A percentile compares a stretch with the other conserved stretches of the same genome.
phyloP scores from a whole-genome alignment of 2,797 vertebrate genomes.

The Myotis daubentonii region DNA sequence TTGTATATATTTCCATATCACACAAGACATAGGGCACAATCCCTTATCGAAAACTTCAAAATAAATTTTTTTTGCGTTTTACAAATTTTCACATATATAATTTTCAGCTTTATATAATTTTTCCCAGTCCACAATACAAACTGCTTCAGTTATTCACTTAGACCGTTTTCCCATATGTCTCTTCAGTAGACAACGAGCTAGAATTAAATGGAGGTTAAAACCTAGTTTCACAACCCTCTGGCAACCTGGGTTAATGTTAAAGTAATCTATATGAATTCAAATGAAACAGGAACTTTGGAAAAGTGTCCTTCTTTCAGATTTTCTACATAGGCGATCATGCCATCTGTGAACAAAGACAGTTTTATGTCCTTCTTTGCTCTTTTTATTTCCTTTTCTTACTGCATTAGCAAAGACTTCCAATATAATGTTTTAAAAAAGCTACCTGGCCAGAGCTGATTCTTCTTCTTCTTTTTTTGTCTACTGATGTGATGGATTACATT shows the following conservation, averaged over 20 bases:
- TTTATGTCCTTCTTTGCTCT: neutral
- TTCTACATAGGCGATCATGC: neutral
- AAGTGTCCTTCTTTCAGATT: neutral
- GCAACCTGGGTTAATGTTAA: neutral
- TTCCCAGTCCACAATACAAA: neutral
- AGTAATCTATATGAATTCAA: conserved; percentile 20
- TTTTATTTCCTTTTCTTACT: conserved; percentile 13
- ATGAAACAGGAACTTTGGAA: neutral
- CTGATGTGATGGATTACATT: neutral
- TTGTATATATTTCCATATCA: neutral
- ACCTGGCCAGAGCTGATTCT: neutral
- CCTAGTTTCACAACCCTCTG: neutral
- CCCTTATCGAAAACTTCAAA: neutral
- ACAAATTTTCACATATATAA: neutral
- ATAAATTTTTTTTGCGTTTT: neutral
- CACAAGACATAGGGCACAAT: neutral
- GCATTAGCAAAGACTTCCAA: neutral
- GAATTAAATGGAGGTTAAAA: neutral
- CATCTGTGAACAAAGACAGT: neutral
- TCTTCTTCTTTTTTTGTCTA: neutral
- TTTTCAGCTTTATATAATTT: neutral
- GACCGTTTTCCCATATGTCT: neutral
- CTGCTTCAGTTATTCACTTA: conserved; percentile 7
- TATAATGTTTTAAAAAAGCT: neutral
- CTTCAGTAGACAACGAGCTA: neutral